These are phyloP conservation scores for Myotis brandtii DNA, from an alignment of 2,113 vertebrate species.

Conservation along the genomic window DNA sequence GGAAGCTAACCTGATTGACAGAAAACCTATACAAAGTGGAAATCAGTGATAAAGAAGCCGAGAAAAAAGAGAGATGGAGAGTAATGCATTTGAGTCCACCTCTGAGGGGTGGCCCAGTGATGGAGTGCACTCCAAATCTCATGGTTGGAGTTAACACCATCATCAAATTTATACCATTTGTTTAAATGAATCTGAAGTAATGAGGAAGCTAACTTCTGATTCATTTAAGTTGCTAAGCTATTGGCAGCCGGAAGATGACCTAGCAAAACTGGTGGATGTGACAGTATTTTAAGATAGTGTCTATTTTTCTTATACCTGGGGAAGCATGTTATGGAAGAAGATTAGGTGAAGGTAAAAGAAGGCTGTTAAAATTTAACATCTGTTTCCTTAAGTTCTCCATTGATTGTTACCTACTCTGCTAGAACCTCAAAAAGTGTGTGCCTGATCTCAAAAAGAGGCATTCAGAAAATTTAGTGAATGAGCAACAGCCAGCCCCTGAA, in stretches of 20 bases:
- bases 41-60: background rate
- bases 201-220: background rate
- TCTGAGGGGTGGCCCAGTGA: background rate
- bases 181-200: background rate
- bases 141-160: background rate
- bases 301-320: background rate
- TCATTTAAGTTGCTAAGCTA: background rate
- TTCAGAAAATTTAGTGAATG: background rate
- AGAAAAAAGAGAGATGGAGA: background rate
- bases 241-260: background rate
- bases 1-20: slow-evolving; percentile 12
- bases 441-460: background rate
- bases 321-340: background rate
- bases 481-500: background rate
- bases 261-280: background rate
- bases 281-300: background rate
- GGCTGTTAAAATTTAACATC: background rate
- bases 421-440: background rate
- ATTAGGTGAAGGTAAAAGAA: background rate
- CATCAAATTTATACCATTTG: background rate
- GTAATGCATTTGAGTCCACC: background rate
- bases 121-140: background rate
- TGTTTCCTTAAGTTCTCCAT: background rate
- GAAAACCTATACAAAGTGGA: slow-evolving; percentile 42
- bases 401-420: background rate